Evolutionary conservation across 2,113 vertebrate species (phyloP).

Genomic region (Dipodomys spectabilis): DNA sequence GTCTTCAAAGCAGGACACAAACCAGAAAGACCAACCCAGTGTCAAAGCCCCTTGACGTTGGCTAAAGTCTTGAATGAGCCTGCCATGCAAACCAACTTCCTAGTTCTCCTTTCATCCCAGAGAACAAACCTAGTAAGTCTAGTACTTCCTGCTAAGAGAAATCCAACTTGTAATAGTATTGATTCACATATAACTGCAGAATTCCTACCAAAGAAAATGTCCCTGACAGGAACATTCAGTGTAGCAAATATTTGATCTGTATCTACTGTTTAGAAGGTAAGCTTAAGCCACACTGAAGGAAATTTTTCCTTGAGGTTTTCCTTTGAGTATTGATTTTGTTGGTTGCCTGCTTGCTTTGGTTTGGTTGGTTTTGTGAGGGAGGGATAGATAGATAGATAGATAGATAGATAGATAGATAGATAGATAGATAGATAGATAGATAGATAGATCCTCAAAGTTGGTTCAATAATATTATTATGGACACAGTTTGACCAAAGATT

Average conservation of each 20-base stretch:
- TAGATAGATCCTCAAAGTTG: too few relatives aligned
- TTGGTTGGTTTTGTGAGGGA: slow-evolving; percentile 1
- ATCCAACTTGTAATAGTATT: not conserved
- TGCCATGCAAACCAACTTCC: not conserved
- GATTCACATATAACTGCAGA: not conserved
- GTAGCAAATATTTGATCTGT: not conserved
- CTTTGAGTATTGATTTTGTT: not conserved
- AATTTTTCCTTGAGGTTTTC: slow-evolving; percentile 17
- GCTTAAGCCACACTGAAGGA: not conserved
- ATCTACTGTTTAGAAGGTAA: not conserved
- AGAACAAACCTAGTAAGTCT: not conserved
- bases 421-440: too few relatives aligned
- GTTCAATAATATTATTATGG: not conserved
- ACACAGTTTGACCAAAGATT: not conserved
- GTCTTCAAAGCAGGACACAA: not conserved
- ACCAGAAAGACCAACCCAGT: not conserved
- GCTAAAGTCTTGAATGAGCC: not conserved
- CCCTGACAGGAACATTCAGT: not conserved
- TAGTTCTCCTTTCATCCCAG: not conserved
- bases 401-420: too few relatives aligned
- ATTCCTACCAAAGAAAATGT: not conserved
- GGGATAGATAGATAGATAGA: too few relatives aligned
- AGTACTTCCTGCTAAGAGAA: not conserved
- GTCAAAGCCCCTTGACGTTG: not conserved
- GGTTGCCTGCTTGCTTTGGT: too few relatives aligned